These are phyloP conservation scores for Chrysodeixis includens DNA, from an alignment of 2,888 invertebrate species.

Conservation along the genomic window DNA sequence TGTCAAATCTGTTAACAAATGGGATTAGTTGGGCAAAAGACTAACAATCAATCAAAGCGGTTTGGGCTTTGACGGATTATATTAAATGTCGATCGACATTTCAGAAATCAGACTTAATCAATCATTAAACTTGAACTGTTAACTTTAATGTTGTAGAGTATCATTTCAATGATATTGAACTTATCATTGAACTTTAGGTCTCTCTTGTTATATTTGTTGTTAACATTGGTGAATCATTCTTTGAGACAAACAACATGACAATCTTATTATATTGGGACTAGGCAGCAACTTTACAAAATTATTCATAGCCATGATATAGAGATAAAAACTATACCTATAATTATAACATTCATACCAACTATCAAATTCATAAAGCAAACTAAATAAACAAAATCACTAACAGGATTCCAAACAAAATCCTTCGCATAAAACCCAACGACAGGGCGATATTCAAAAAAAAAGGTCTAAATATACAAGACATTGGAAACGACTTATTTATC, in stretches of 20 bases:
- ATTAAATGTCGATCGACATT: background rate
- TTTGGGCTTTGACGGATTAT: background rate
- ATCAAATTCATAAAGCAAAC: too few relatives aligned
- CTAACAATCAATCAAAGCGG: background rate
- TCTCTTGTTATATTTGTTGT: too few relatives aligned
- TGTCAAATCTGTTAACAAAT: background rate
- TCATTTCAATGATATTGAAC: too few relatives aligned
- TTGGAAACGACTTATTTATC: constrained; percentile 48
- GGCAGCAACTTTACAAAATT: too few relatives aligned
- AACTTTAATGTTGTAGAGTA: background rate
- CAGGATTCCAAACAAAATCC: constrained; percentile 25
- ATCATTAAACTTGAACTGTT: background rate
- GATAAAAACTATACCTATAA: too few relatives aligned
- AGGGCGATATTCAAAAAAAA: constrained; percentile 38
- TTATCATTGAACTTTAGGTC: too few relatives aligned
- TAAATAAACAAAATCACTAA: background rate
- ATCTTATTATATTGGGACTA: too few relatives aligned
- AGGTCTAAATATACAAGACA: constrained; percentile 41
- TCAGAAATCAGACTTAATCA: background rate
- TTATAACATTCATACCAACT: too few relatives aligned
- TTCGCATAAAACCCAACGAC: constrained; percentile 16
- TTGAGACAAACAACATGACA: too few relatives aligned
- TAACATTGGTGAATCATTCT: too few relatives aligned
- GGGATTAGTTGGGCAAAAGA: background rate
- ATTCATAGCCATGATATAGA: too few relatives aligned